A percentile compares a stretch with the other conserved stretches of the same genome.
Conservation (phyloP, 2,888 invertebrate genomes). For the Tipula helvola region DNA sequence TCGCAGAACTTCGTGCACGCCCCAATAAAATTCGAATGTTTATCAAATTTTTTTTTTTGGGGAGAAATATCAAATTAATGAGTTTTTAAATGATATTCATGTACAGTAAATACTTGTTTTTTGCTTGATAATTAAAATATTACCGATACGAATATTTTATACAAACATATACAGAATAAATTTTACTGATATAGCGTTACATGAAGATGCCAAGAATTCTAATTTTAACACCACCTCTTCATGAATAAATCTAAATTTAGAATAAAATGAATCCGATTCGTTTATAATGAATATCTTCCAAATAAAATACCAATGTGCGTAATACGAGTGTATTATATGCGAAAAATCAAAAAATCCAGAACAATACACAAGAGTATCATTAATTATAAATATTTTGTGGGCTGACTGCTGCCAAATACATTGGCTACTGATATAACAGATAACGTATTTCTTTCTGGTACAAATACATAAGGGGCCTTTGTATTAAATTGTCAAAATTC, state of each 20-base stretch:
- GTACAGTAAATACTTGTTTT: not conserved
- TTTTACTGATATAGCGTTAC: not conserved
- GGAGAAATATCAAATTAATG: not conserved
- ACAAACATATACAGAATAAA: too few species aligned
- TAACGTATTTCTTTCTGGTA: too few species aligned
- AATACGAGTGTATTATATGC: not conserved
- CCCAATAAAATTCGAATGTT: too few species aligned
- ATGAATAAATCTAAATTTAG: not conserved
- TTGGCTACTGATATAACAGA: too few species aligned
- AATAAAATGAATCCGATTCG: not conserved
- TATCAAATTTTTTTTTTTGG: too few species aligned
- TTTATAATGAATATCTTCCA: not conserved
- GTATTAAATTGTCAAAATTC: too few species aligned
- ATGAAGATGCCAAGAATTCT: not conserved
- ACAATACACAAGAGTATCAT: not conserved
- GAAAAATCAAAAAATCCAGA: not conserved
- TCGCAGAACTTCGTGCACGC: too few species aligned
- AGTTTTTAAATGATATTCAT: not conserved
- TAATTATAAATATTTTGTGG: not conserved
- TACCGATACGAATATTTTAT: too few species aligned
- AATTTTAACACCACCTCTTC: not conserved
- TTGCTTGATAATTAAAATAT: not conserved
- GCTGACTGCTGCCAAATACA: too few species aligned
- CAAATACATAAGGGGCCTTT: too few species aligned
- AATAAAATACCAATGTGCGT: not conserved